Evolutionary conservation across 64 coral and sea anemone genomes (phyloP).

Genomic region (Pocillopora verrucosa): DNA sequence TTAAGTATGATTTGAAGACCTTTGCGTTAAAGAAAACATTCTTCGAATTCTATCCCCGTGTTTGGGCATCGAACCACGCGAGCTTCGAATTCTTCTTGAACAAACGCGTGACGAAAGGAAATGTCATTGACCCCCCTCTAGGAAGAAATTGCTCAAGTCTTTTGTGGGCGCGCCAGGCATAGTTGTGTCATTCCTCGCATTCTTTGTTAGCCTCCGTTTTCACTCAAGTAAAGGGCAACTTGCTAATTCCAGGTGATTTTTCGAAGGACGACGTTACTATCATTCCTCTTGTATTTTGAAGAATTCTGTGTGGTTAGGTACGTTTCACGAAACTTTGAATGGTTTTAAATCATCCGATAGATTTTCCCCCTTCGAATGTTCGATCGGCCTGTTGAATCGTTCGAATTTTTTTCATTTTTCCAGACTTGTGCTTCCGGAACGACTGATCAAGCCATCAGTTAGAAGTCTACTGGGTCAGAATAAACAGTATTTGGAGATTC

Average conservation of each 20-base stretch:
- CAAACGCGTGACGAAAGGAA: conserved; percentile 65
- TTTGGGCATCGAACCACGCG: conserved; percentile 65
- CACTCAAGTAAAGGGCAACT: conserved; percentile 67
- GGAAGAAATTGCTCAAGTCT: conserved; percentile 86
- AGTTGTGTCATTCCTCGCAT: conserved; percentile 96
- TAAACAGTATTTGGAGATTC: conserved; percentile 44
- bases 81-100: conserved; percentile 88
- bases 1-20: conserved; percentile 62
- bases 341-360: conserved; percentile 12
- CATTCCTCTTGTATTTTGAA: conserved; percentile 41
- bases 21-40: conserved; percentile 49
- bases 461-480: conserved; percentile 60
- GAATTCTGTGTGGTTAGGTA: conserved; percentile 21
- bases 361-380: conserved; percentile 38
- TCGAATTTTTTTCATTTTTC: conserved; percentile 99
- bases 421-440: conserved; percentile 97
- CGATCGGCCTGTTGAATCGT: conserved; percentile 90
- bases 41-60: conserved; percentile 82
- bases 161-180: conserved; percentile 97
- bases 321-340: not conserved
- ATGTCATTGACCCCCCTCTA: conserved; percentile 94
- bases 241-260: conserved; percentile 54
- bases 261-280: conserved; percentile 34
- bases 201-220: conserved; percentile 92
- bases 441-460: conserved; percentile 76